These are phyloP conservation scores for Heteromyza rotundicornis DNA, from an alignment of 2,888 invertebrate genomes.

Conservation along the genomic window DNA sequence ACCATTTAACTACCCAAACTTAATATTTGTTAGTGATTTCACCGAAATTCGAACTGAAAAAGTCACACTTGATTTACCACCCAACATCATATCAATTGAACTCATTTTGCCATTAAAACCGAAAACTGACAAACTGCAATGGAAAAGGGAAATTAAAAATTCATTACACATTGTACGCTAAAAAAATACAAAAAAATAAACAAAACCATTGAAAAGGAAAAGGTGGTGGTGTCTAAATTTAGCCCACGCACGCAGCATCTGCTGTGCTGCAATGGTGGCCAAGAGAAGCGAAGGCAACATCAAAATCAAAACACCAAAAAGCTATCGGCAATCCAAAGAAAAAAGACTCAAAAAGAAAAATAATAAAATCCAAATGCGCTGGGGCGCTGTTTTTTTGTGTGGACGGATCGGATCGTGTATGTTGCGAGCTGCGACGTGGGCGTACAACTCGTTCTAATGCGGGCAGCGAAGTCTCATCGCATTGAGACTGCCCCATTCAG, in stretches of 20 bases:
- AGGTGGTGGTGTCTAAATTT: conserved; percentile 15
- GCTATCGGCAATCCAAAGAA: conserved; percentile 1
- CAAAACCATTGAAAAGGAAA: background rate
- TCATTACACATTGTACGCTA: background rate
- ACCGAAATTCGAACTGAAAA: too few species aligned
- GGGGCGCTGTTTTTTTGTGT: too few species aligned
- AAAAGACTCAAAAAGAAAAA: conserved; percentile 5
- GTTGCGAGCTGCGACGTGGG: conserved; percentile 27
- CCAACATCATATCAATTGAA: background rate
- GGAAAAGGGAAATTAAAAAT: too few species aligned
- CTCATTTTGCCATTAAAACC: too few species aligned
- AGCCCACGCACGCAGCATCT: conserved; percentile 20
- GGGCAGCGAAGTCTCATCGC: conserved; percentile 11
- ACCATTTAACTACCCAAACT: too few species aligned
- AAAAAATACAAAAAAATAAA: background rate
- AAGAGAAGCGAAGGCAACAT: too few species aligned
- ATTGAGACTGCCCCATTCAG: too few species aligned
- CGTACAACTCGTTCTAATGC: conserved; percentile 32
- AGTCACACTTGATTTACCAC: background rate
- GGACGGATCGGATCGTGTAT: background rate
- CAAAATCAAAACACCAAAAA: background rate
- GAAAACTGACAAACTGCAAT: too few species aligned
- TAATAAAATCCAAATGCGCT: background rate
- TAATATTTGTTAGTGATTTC: too few species aligned
- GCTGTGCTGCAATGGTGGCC: too few species aligned